These are phyloP conservation scores for Sorex araneus DNA, from an alignment of 2,113 vertebrate genomes.

Conservation along the genomic window DNA sequence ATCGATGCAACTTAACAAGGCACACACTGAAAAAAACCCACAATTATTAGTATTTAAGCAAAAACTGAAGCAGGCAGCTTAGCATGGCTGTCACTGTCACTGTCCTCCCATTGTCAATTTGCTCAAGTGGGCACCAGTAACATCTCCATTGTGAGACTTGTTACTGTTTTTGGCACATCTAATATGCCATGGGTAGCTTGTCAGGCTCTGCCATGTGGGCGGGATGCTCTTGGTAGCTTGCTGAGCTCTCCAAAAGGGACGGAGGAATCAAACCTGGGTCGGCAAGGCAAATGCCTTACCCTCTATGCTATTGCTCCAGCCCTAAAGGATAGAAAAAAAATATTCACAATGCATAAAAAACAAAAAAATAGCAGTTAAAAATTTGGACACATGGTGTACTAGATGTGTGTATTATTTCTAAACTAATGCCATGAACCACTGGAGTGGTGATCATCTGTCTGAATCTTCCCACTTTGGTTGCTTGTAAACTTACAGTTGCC, in stretches of 20 bases:
- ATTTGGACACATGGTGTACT: background rate
- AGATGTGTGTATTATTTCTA: background rate
- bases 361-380: background rate
- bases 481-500: background rate
- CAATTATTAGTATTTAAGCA: conserved; percentile 16
- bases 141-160: too few relatives aligned
- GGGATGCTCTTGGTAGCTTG: too few relatives aligned
- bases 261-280: too few relatives aligned
- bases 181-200: too few relatives aligned
- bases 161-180: too few relatives aligned
- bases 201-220: too few relatives aligned
- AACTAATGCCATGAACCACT: background rate
- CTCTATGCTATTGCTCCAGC: too few relatives aligned
- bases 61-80: background rate
- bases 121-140: too few relatives aligned
- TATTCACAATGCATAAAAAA: background rate
- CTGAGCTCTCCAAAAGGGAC: too few relatives aligned
- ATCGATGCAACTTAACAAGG: conserved; percentile 3
- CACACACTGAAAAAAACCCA: background rate
- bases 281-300: too few relatives aligned
- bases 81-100: too few relatives aligned
- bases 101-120: too few relatives aligned
- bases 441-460: background rate
- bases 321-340: background rate
- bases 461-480: background rate